Evolutionary conservation across 2,888 invertebrate genomes (phyloP).

Genomic region (Chesias legatella): DNA sequence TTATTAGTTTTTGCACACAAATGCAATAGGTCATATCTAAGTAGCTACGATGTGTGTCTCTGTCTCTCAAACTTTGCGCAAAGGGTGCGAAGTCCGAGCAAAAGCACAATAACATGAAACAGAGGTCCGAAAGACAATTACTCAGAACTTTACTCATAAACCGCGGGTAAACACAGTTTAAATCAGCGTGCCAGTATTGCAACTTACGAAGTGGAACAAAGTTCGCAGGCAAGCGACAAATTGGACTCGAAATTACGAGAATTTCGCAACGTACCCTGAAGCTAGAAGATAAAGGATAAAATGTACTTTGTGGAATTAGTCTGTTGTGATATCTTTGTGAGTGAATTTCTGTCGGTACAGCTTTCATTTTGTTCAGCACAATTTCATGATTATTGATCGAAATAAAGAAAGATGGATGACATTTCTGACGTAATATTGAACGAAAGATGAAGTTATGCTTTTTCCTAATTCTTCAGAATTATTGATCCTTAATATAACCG

Average conservation of each 20-base stretch:
- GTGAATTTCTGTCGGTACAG: background rate
- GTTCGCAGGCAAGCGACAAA: slow-evolving; percentile 26
- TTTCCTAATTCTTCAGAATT: too few relatives aligned
- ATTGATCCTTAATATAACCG: too few relatives aligned
- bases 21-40: too few relatives aligned
- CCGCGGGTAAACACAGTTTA: slow-evolving; percentile 42
- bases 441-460: too few relatives aligned
- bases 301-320: slow-evolving; percentile 7
- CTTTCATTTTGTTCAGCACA: too few relatives aligned
- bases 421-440: too few relatives aligned
- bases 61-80: background rate
- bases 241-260: slow-evolving; percentile 17
- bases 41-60: too few relatives aligned
- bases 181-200: slow-evolving; percentile 34
- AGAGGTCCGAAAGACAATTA: slow-evolving; percentile 35
- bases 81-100: background rate
- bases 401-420: too few relatives aligned
- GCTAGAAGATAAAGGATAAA: slow-evolving; percentile 1
- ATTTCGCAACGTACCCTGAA: slow-evolving; percentile 4
- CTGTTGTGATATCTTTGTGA: slow-evolving; percentile 4
- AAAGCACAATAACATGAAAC: slow-evolving; percentile 27
- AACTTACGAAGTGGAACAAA: slow-evolving; percentile 31
- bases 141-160: slow-evolving; percentile 46
- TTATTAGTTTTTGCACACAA: too few relatives aligned
- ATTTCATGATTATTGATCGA: too few relatives aligned